These are phyloP conservation scores for Helarctos malayanus DNA, from an alignment of 2,797 vertebrate species.

Conservation along the genomic window DNA sequence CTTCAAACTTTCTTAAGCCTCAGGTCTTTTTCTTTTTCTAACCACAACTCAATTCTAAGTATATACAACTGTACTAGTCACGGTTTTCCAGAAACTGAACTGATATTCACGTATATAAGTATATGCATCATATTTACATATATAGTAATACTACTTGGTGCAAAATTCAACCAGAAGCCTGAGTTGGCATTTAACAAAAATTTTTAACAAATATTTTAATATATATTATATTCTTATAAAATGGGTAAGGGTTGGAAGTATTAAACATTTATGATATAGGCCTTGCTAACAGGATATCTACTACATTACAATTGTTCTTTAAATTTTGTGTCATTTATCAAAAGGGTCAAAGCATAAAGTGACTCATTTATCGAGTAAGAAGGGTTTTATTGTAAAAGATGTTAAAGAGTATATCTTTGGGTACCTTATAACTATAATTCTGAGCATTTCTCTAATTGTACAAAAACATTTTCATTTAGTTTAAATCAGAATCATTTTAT, in stretches of 20 bases:
- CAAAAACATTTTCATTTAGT: neutral
- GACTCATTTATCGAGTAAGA: neutral
- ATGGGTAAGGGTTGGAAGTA: neutral
- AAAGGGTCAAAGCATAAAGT: neutral
- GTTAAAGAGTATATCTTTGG: neutral
- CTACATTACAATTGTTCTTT: neutral
- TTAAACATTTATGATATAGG: neutral
- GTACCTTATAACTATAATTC: neutral
- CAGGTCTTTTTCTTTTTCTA: neutral
- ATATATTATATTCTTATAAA: neutral
- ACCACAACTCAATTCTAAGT: neutral
- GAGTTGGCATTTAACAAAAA: neutral
- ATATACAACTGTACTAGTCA: neutral
- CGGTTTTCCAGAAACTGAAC: neutral
- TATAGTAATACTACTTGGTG: neutral
- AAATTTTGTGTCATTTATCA: neutral
- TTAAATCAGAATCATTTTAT: neutral
- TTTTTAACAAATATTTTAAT: neutral
- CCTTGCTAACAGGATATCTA: neutral
- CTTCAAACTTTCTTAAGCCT: neutral
- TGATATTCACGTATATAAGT: neutral
- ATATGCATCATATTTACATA: neutral
- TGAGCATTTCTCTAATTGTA: neutral
- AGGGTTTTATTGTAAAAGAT: neutral
- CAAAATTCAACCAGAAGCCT: neutral